Base-by-base conservation (phyloP, 2,113 vertebrate genomes). In the Bungarus multicinctus region DNA sequence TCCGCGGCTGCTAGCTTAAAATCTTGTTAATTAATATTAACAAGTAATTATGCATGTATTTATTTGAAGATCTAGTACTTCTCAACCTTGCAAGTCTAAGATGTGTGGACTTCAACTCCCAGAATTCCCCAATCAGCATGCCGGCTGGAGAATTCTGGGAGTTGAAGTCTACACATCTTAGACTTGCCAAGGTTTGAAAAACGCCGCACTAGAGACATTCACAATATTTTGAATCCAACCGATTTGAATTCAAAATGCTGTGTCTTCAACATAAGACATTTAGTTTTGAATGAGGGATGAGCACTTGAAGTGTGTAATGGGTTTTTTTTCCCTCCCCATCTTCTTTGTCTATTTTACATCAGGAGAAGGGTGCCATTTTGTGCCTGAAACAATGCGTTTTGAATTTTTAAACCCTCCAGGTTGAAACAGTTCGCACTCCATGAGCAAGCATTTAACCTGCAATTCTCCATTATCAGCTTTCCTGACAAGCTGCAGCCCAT, bases 401-500 rank as follows among this genome's bases (percentile, higher is more conserved):
- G 69, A 74, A 74, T 74, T 39, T 39, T 74, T 7, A 74, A 74
- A 39, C 16, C 16, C n/a, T 74, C 34, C n/a, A 39, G 16, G n/a
- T 74, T 39, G 69, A 74, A 39, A 74, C 69, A 7, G n/a, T 39
- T 74, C n/a, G 2, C 16, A 20, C 5, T 39, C n/a, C 6, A 7
- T 20, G n/a, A 39, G n/a, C n/a, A 8, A 74, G 69, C n/a, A 20
- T 20, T 34, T 58, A 3, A 34, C 20, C 5, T 18, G 69, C 12
- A 74, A 34, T 74, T 69, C 30, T 14, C 64, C 14, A 5, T 90
- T 18, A 47, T 92, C 45, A 54, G 89, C 85, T 94, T 94, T 95
- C 47, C 95, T 96, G 93, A 95, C 94, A 95, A 95, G 43, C 50
- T 23, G 54, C 74, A 93, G 7, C 3, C 0, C 1, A 1, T 64